Evolutionary conservation across 2,888 invertebrate species (phyloP).

Genomic region (Cryptocheilus praepositus): DNA sequence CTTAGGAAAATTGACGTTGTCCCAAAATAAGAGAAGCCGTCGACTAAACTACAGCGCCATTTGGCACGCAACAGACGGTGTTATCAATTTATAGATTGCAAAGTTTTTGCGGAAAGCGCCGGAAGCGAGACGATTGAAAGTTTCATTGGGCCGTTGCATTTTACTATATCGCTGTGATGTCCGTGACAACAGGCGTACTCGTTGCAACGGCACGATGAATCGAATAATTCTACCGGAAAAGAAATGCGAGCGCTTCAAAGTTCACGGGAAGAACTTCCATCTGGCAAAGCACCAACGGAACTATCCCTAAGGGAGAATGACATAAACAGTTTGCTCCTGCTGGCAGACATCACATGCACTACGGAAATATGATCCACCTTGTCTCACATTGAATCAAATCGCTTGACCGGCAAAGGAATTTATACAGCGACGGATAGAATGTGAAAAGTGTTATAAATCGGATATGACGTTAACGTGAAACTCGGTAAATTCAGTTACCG

Average conservation of each 20-base stretch:
- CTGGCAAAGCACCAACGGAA: slow-evolving; percentile 27
- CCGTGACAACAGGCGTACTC: background rate
- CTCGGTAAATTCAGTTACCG: too few relatives aligned
- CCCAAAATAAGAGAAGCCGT: too few relatives aligned
- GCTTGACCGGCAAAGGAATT: background rate
- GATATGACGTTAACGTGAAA: too few relatives aligned
- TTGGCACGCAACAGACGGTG: too few relatives aligned
- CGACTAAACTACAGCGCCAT: too few relatives aligned
- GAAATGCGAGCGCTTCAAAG: slow-evolving; percentile 8
- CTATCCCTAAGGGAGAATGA: slow-evolving; percentile 14
- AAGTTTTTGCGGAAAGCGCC: too few relatives aligned
- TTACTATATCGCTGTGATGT: slow-evolving; percentile 1
- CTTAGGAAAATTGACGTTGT: too few relatives aligned
- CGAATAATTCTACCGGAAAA: slow-evolving; percentile 16
- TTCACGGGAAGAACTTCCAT: slow-evolving; percentile 13
- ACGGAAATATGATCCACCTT: slow-evolving; percentile 20
- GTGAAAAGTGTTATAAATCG: background rate
- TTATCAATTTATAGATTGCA: too few relatives aligned
- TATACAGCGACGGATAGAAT: slow-evolving; percentile 6
- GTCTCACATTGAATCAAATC: slow-evolving; percentile 22
- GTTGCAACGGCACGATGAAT: background rate
- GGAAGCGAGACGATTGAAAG: too few relatives aligned
- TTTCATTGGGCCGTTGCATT: too few relatives aligned
- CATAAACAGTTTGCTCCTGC: slow-evolving; percentile 27
- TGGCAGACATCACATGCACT: slow-evolving; percentile 14